Evolutionary conservation across 2,797 vertebrate genomes (phyloP).

Genomic region (Cephalopachus bancanus): DNA sequence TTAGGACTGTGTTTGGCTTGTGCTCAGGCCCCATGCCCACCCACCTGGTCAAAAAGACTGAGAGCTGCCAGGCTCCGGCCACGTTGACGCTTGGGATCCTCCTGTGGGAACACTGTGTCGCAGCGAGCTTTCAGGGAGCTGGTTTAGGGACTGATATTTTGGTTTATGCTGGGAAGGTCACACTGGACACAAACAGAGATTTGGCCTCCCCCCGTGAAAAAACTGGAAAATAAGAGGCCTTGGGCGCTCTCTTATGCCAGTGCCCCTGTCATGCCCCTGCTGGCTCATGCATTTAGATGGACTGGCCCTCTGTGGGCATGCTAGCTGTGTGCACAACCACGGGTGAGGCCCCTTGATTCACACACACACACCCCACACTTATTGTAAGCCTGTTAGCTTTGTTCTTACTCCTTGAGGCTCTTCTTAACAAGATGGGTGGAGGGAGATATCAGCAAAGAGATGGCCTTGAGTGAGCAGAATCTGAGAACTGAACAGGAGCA

Average conservation of each 20-base stretch:
- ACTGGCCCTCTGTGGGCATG: no score
- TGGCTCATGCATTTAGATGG: neutral
- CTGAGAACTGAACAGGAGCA: fast-evolving
- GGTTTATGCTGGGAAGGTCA: neutral
- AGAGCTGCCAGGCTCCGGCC: neutral
- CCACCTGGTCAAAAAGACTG: neutral
- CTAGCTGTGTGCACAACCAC: fast-evolving
- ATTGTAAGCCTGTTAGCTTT: neutral
- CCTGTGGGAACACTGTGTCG: neutral
- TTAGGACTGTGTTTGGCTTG: neutral
- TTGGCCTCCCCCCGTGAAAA: neutral
- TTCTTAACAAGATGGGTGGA: neutral
- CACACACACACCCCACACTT: no score
- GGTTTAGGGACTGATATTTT: neutral
- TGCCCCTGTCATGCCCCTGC: fast-evolving
- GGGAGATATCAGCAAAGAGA: neutral
- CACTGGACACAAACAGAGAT: neutral
- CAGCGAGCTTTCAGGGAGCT: neutral
- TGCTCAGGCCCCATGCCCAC: neutral
- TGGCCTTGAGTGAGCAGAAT: neutral
- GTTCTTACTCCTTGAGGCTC: neutral
- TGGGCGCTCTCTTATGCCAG: neutral
- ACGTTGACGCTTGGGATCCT: fast-evolving
- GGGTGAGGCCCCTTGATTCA: neutral
- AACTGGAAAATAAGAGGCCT: neutral